Evolutionary conservation across 1,140 invertebrate genomes (phyloP).

Genomic region (Tetramorium simillimum): DNA sequence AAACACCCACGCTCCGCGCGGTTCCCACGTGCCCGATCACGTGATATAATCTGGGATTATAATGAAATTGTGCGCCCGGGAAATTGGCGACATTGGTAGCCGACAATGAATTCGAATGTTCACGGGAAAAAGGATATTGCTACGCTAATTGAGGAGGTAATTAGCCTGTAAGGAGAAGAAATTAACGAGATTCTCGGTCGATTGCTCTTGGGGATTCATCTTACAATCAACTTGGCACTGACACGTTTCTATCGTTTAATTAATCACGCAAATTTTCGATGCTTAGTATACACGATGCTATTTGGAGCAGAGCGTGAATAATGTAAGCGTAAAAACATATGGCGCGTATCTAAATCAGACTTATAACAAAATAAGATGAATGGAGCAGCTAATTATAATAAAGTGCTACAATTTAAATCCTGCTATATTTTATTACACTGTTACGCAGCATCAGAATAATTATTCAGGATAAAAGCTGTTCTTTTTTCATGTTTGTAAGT

Average conservation of each 20-base stretch:
- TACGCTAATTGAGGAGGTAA: conserved; percentile 22
- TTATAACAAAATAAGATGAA: background rate
- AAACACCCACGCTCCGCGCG: conserved; percentile 30
- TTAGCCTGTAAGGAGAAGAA: background rate
- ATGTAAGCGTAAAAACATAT: background rate
- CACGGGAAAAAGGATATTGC: background rate
- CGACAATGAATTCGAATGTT: conserved; percentile 17
- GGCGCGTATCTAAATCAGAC: background rate
- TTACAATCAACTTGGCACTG: conserved; percentile 24
- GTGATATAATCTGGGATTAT: conserved; percentile 41
- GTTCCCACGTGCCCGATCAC: conserved; percentile 50
- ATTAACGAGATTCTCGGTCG: background rate
- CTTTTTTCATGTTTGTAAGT: background rate
- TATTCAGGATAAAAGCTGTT: background rate
- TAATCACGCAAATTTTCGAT: background rate
- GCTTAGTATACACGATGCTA: background rate
- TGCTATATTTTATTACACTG: background rate
- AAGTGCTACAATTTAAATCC: background rate
- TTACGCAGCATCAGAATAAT: background rate
- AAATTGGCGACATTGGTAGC: conserved; percentile 46
- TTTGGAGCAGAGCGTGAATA: background rate
- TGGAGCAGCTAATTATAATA: background rate
- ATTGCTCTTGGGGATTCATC: background rate
- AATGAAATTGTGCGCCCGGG: conserved; percentile 22
- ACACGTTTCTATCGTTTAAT: conserved; percentile 32